Base-by-base conservation (phyloP, 2,113 vertebrate species). In the Fregata magnificens region DNA sequence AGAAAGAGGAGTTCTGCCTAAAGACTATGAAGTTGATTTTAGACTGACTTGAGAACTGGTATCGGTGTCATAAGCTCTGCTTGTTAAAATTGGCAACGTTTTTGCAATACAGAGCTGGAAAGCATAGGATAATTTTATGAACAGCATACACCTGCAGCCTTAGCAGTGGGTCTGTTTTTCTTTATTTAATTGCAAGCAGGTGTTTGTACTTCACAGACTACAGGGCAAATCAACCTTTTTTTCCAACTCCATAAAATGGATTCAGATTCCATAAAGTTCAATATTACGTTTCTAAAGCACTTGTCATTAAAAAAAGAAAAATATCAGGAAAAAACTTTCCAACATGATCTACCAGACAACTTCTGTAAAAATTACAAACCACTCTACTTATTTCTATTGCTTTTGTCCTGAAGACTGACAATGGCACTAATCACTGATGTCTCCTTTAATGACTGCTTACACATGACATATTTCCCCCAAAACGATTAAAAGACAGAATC, bases 391-490 rank as follows among this genome's bases (percentile, higher is more conserved):
- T 14, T 70, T 70, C 14, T 81, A 17, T 38, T 73, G 11, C 0
- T 32, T 93, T 86, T 91, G 40, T 19, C 42, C 50, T 31, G 17
- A 88, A 80, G 53, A 58, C 36, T 45, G 45, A 52, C 32, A 82
- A 44, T 21, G 34, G 73, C 21, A 44, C 10, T 42, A 17, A 86
- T 32, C 11, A 45, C 32, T 21, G 40, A 45, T n/a, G 12, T 12
- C 11, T 26, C 53, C 32, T 85, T 69, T 34, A 93, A 70, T 22
- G 29, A 53, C 15, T 0, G 0, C 10, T 69, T 20, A 44, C 12
- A 73, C 1, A 7, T 13, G 0, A 53, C 9, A 15, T 14, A 9
- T 58, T 73, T 62, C 14, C n/a, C 49, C 17, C 1, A 74, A 81
- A 90, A 28, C 1, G 0, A 55, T 47, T 65, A 44, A 38, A 44